These are phyloP conservation scores for Sciurus niger DNA, from an alignment of 2,113 vertebrate species.

Conservation along the genomic window DNA sequence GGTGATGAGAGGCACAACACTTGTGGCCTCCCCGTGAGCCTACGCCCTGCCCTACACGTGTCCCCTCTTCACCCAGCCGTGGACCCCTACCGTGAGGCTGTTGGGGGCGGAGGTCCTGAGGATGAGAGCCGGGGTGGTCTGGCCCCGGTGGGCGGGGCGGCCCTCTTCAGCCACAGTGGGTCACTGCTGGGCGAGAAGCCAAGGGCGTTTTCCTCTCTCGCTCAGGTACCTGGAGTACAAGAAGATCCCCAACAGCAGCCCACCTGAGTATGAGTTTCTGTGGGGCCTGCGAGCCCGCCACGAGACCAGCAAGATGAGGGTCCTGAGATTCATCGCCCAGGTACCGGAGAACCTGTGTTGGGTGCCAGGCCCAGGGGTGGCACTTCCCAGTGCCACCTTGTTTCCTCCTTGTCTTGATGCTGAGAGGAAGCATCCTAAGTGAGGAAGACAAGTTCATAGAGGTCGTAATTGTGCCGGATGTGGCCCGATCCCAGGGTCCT, in stretches of 20 bases:
- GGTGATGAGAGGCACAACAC: not conserved
- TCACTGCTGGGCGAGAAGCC: not conserved
- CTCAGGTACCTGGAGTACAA: conserved; percentile 90
- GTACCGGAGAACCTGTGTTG: conserved; percentile 66
- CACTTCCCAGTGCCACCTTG: not conserved
- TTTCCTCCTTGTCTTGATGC: not conserved
- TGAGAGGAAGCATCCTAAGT: not conserved
- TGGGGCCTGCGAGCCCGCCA: conserved; percentile 90
- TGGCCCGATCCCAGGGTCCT: not conserved
- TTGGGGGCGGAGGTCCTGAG: not conserved
- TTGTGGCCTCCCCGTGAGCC: not conserved
- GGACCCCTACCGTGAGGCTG: not conserved
- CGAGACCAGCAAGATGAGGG: conserved; percentile 91
- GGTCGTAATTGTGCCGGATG: not conserved
- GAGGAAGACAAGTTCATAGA: not conserved
- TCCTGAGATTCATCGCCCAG: conserved; percentile 91
- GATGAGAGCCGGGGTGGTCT: not conserved
- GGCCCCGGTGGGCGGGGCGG: not conserved
- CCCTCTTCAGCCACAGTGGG: not conserved
- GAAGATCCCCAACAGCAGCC: conserved; percentile 89
- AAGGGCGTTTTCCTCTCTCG: not conserved
- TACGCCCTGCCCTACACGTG: not conserved
- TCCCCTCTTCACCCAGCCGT: not conserved
- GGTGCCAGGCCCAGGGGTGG: not conserved
- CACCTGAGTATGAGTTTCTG: conserved; percentile 87